Evolutionary conservation across 2,888 invertebrate species (phyloP), one percentile per base, ranked within the genome.

Genomic region (Ochlodes sylvanus): DNA sequence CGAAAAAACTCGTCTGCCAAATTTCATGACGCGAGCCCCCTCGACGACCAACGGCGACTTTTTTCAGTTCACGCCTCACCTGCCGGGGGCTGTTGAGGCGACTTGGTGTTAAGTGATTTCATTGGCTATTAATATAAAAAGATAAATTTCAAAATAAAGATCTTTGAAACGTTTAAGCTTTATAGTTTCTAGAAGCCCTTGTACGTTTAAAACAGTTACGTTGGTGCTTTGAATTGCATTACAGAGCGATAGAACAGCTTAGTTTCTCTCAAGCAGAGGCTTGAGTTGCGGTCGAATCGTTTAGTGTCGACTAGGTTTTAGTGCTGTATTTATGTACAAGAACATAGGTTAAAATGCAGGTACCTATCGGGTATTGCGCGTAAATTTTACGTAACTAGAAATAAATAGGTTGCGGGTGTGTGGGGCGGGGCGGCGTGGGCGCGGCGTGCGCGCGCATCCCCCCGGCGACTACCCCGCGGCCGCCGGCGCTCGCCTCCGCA

Each of bases 371-470:
- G 87, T 90, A 89, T 91, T 91, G 89, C 91, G 92, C 92, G 93
- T 92, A 92, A 92, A 92, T 92, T 92, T 92, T 92, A 92, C 93
- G 93, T 93, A 93, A 93, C 93, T 92, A 92, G 91, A 89, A 92
- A 92, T 92, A 92, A 93, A 93, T 92, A 93, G 93, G 93, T 93
- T 93, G 93, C 92, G 92, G 92, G 92, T 90, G 88, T 87, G 90
- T 87, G 89, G 90, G 90, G 91, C 90, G 89, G 92, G 85, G 85
- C 90, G 86, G 86, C 77, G 85, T 87, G 89, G 88, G 89, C 86
- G 89, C 86, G 81, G 88, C 87, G 81, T 83, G 86, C 84, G 85
- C 88, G 90, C 90, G 92, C 90, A 87, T 82, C 83, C 86, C n/a
- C 72, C 78, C 79, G 57, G 68, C 72, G 69, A 68, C 72, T 65